These are phyloP conservation scores for Peromyscus melanophrys DNA, from an alignment of 2,797 vertebrate genomes.

Conservation along the genomic window DNA sequence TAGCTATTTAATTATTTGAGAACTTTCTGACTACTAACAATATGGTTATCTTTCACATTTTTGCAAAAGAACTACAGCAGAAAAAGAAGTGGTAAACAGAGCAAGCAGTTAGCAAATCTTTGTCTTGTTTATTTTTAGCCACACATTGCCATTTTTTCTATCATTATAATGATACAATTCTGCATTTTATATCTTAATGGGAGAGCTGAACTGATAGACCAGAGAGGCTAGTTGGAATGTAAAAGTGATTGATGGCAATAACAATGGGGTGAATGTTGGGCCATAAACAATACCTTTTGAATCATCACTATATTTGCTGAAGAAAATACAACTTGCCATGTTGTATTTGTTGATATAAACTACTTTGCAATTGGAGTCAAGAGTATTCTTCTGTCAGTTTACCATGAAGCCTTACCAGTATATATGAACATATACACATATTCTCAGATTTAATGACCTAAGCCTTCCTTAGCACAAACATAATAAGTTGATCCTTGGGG, in stretches of 20 bases:
- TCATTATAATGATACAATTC: slow-evolving; percentile 9
- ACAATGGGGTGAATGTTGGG: background rate
- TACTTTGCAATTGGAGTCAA: background rate
- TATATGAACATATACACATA: background rate
- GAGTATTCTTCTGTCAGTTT: slow-evolving; percentile 56
- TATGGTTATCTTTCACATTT: slow-evolving; percentile 15
- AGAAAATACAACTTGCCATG: slow-evolving; percentile 18
- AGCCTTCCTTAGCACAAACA: background rate
- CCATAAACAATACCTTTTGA: slow-evolving; percentile 49
- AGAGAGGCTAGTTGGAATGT: slow-evolving; percentile 33
- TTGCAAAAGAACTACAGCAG: background rate
- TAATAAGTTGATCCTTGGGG: background rate
- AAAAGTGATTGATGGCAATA: slow-evolving; percentile 54
- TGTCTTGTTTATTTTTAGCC: slow-evolving; percentile 54
- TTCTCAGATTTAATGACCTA: slow-evolving; percentile 2
- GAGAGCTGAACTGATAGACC: slow-evolving; percentile 18
- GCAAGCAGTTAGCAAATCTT: background rate
- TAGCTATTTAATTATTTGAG: slow-evolving; percentile 39
- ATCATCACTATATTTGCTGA: background rate
- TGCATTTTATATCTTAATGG: slow-evolving; percentile 12
- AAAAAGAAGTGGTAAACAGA: background rate
- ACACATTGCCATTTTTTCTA: slow-evolving; percentile 53
- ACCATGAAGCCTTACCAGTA: background rate
- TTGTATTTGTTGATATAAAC: slow-evolving; percentile 38
- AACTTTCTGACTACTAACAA: background rate